Evolutionary conservation across 2,888 invertebrate genomes (phyloP).

Genomic region (Leuctra nigra): DNA sequence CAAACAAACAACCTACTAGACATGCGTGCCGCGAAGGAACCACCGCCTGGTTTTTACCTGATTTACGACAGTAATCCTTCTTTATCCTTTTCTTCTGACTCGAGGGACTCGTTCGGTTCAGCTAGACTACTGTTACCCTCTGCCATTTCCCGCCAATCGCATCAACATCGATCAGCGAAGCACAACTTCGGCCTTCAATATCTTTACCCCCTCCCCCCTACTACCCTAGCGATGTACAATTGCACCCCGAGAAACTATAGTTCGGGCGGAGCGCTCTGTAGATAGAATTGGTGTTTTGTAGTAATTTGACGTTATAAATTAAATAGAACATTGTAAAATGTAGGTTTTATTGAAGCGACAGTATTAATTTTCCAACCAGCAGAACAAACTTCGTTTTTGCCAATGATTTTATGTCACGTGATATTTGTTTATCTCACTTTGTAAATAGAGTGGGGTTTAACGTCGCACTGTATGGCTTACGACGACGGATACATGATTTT

Average conservation of each 20-base stretch:
- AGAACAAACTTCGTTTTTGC: too few relatives aligned
- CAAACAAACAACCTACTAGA: conserved; percentile 12
- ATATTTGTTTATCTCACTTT: too few relatives aligned
- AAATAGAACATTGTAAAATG: too few relatives aligned
- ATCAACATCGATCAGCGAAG: conserved; percentile 16
- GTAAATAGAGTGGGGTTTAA: too few relatives aligned
- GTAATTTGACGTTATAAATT: too few relatives aligned
- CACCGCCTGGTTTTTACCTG: conserved; percentile 32
- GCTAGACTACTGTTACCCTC: conserved; percentile 17
- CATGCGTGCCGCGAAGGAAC: conserved; percentile 15
- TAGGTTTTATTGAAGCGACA: too few relatives aligned
- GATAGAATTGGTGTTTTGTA: too few relatives aligned
- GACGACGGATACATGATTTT: too few relatives aligned
- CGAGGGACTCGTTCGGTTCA: conserved; percentile 23
- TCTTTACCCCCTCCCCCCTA: conserved; percentile 11
- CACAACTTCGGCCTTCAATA: conserved; percentile 13
- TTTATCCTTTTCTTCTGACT: conserved; percentile 43
- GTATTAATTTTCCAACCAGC: too few relatives aligned
- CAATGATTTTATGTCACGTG: too few relatives aligned
- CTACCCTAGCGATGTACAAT: not conserved
- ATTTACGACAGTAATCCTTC: conserved; percentile 44
- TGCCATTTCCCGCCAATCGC: conserved; percentile 13
- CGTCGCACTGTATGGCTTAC: too few relatives aligned
- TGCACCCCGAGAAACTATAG: not conserved
- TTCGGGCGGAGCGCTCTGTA: too few relatives aligned